phyloP scores from a whole-genome alignment of 2,797 vertebrate species.

The Hydrolagus colliei region DNA sequence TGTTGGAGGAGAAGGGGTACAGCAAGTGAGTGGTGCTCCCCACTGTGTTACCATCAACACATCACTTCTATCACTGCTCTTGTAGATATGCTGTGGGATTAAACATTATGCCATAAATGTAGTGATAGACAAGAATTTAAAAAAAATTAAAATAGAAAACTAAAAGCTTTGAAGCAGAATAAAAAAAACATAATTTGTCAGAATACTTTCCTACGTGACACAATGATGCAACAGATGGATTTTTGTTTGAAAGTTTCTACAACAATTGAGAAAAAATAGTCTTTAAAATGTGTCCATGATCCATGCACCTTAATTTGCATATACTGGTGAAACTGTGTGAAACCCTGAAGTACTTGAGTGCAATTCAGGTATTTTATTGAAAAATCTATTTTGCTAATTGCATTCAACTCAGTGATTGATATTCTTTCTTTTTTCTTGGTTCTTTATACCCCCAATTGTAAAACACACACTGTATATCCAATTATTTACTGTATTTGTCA shows the following conservation, averaged over 20 bases:
- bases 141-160: background rate
- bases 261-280: background rate
- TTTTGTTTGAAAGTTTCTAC: background rate
- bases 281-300: background rate
- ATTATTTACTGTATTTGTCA: no score
- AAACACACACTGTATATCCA: no score
- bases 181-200: background rate
- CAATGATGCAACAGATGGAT: no score
- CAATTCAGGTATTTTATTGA: no score
- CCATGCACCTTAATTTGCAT: background rate
- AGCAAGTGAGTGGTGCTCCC: constrained; percentile 73
- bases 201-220: background rate
- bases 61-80: no score
- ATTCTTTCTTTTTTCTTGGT: no score
- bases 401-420: no score
- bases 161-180: background rate
- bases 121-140: background rate
- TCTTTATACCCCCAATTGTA: no score
- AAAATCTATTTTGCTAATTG: no score
- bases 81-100: background rate
- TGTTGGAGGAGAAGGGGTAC: constrained; percentile 95
- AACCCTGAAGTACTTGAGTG: no score
- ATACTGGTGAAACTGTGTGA: no score
- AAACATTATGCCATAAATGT: background rate
- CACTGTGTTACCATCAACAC: background rate